Conservation (phyloP, 2,113 vertebrate genomes). For the Porphyrio hochstetteri region DNA sequence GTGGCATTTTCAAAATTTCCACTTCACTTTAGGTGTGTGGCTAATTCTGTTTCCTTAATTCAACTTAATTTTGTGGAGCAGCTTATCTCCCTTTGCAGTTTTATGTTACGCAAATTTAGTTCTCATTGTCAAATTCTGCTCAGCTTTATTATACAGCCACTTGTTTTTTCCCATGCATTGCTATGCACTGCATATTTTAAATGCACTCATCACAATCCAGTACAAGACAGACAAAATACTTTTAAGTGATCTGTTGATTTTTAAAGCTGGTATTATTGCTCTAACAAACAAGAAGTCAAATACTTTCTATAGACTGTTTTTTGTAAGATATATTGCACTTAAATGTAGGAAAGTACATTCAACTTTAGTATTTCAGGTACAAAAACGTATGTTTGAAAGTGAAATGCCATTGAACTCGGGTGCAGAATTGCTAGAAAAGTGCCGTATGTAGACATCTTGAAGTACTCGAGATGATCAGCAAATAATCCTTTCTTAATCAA, state of each 20-base stretch:
- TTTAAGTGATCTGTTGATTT: not conserved
- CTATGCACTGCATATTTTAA: not conserved
- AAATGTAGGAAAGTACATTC: not conserved
- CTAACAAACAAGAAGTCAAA: not conserved
- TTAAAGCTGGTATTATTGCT: not conserved
- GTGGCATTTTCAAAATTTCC: not conserved
- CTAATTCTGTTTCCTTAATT: conserved; percentile 33
- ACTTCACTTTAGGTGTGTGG: not conserved
- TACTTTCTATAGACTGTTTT: not conserved
- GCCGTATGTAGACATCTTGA: not conserved
- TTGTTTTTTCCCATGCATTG: not conserved
- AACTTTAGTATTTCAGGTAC: not conserved
- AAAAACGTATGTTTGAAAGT: not conserved
- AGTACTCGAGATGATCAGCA: not conserved
- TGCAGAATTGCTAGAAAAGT: not conserved
- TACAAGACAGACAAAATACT: not conserved
- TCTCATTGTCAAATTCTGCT: not conserved
- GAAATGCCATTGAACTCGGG: not conserved
- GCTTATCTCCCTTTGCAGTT: conserved; percentile 29
- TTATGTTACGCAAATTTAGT: not conserved
- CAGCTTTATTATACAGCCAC: not conserved
- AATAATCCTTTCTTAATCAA: not conserved
- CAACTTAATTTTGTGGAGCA: conserved; percentile 1
- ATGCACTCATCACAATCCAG: not conserved
- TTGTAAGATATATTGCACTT: not conserved